A percentile compares a stretch with the other conserved stretches of the same genome.
These are phyloP conservation scores for Anolis carolinensis DNA, from an alignment of 2,113 vertebrate genomes.

Conservation along the genomic window DNA sequence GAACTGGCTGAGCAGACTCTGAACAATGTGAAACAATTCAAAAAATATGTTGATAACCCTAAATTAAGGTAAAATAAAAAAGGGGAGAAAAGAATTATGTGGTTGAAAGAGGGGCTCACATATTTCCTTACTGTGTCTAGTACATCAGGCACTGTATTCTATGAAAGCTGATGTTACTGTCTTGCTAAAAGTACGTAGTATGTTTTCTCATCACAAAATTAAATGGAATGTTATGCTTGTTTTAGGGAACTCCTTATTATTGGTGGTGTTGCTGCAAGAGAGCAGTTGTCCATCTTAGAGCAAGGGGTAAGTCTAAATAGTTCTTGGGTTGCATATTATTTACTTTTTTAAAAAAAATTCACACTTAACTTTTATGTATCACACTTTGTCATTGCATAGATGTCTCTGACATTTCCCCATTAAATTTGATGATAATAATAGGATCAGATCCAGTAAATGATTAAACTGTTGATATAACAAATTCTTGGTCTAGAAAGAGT, in stretches of 20 bases:
- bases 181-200: not conserved
- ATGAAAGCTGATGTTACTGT: not conserved
- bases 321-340: not conserved
- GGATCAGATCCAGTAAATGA: not conserved
- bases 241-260: conserved; percentile 94
- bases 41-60: conserved; percentile 91
- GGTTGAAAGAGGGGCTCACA: not conserved
- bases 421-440: not conserved
- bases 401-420: too few species aligned
- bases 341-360: not conserved
- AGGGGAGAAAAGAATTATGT: not conserved
- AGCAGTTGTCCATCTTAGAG: conserved; percentile 90
- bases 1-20: conserved; percentile 96
- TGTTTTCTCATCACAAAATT: not conserved
- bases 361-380: not conserved
- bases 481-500: not conserved
- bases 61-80: conserved; percentile 85
- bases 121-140: not conserved
- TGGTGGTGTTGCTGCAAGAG: conserved; percentile 94
- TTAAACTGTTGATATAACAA: not conserved
- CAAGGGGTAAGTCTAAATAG: conserved; percentile 84
- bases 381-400: not conserved
- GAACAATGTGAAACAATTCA: conserved; percentile 92
- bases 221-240: not conserved
- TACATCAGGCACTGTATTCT: too few species aligned